Conservation (phyloP, 2,113 vertebrate genomes). For the Bombycilla garrulus region DNA sequence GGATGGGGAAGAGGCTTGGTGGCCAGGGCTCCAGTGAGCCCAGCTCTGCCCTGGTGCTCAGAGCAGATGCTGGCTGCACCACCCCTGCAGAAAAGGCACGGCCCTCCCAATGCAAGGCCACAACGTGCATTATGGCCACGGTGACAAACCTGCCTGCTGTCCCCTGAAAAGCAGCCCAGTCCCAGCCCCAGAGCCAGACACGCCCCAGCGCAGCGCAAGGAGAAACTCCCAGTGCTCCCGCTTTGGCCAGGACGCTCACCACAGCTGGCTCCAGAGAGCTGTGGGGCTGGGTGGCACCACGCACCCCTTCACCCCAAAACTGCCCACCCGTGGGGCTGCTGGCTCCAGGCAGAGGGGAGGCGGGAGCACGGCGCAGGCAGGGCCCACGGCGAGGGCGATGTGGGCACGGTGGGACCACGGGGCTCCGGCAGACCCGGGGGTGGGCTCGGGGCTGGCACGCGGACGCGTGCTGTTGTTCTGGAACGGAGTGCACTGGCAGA, state of each 20-base stretch:
- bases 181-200: not conserved
- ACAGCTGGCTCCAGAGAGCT: rapidly evolving
- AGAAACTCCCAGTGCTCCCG: not conserved
- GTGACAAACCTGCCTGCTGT: not conserved
- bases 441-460: slow-evolving; percentile 36
- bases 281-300: rapidly evolving
- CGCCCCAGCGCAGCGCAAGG: rapidly evolving
- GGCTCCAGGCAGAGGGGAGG: not conserved
- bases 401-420: not conserved
- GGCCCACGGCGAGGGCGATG: rapidly evolving
- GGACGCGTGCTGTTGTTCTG: slow-evolving; percentile 46
- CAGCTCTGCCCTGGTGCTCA: not conserved
- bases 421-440: slow-evolving; percentile 47
- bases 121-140: rapidly evolving
- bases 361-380: not conserved
- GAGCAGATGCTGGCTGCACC: not conserved
- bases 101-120: rapidly evolving
- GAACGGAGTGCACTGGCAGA: slow-evolving; percentile 55
- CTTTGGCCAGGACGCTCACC: rapidly evolving
- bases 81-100: rapidly evolving
- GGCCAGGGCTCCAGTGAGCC: not conserved
- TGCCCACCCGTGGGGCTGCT: not conserved
- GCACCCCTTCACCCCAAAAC: not conserved
- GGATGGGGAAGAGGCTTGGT: not conserved
- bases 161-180: rapidly evolving